Evolutionary conservation across 37 sponge, comb jelly and placozoan species (phyloP).

Genomic region (Axinella damicornis): DNA sequence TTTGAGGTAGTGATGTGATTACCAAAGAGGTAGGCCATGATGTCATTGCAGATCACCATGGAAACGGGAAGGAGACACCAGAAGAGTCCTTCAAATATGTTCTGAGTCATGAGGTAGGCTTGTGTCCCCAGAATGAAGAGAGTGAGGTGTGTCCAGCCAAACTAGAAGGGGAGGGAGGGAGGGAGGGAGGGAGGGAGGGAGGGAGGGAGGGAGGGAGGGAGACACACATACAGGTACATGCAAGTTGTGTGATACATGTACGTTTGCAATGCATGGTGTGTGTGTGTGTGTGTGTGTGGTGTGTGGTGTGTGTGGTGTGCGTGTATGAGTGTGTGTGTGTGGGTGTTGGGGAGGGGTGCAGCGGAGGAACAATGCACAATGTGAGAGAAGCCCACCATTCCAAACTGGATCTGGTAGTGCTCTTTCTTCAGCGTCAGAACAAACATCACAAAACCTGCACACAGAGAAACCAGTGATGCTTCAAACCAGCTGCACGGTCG

Average conservation of each 20-base stretch:
- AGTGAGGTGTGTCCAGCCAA: constrained; percentile 96
- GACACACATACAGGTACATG: too few relatives aligned
- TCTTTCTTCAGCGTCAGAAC: constrained; percentile 91
- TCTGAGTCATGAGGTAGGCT: constrained; percentile 88
- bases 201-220: too few relatives aligned
- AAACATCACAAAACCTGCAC: constrained; percentile 85
- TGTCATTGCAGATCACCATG: constrained; percentile 98
- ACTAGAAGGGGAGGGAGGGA: constrained; percentile 35
- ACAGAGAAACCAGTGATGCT: too few relatives aligned
- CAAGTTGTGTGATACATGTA: too few relatives aligned
- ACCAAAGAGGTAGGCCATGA: constrained; percentile 97
- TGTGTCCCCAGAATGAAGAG: constrained; percentile 85
- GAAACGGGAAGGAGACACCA: constrained; percentile 96
- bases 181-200: too few relatives aligned
- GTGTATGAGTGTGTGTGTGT: too few relatives aligned
- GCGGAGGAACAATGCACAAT: too few relatives aligned
- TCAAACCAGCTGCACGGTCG: too few relatives aligned
- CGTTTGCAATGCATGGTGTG: too few relatives aligned
- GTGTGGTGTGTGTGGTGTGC: too few relatives aligned
- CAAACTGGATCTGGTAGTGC: constrained; percentile 84
- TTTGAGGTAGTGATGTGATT: neutral
- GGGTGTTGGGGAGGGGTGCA: too few relatives aligned
- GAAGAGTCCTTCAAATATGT: constrained; percentile 83
- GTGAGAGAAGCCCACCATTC: constrained; percentile 78
- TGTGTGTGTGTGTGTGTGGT: too few relatives aligned